phyloP scores from a whole-genome alignment of 53 echinoderm and acorn worm species.

The Mesocentrotus franciscanus region DNA sequence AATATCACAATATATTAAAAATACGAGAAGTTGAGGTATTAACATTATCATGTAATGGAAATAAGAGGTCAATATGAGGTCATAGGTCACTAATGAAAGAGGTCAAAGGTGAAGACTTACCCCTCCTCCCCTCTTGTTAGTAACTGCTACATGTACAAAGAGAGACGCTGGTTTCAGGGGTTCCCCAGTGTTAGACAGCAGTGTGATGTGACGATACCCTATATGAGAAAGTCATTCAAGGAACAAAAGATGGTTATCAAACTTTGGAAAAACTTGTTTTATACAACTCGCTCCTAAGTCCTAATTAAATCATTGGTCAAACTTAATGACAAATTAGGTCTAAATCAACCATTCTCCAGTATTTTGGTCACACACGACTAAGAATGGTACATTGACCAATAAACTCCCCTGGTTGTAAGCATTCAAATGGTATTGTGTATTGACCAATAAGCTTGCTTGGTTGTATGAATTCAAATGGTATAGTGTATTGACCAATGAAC shows the following conservation, averaged over 20 bases:
- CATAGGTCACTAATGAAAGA: not conserved
- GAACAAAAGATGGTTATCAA: not conserved
- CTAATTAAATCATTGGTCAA: too few species aligned
- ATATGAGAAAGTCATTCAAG: not conserved
- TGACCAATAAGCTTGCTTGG: slow-evolving; percentile 89
- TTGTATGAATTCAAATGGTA: slow-evolving; percentile 85
- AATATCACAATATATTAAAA: not conserved
- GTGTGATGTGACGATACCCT: slow-evolving; percentile 96
- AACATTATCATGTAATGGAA: too few species aligned
- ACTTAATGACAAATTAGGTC: too few species aligned
- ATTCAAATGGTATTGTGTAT: slow-evolving; percentile 98
- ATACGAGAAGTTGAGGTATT: not conserved
- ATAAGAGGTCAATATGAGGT: too few species aligned
- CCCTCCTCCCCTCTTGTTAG: slow-evolving; percentile 98
- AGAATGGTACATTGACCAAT: not conserved
- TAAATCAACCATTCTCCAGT: too few species aligned
- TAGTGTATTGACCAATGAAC: slow-evolving; percentile 93
- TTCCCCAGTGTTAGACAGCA: slow-evolving; percentile 96
- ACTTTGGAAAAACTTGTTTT: not conserved
- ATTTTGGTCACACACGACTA: too few species aligned
- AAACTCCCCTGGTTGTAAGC: slow-evolving; percentile 83
- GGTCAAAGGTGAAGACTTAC: slow-evolving; percentile 71
- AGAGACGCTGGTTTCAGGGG: slow-evolving; percentile 86
- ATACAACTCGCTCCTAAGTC: too few species aligned
- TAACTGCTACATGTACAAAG: slow-evolving; percentile 96